phyloP scores from a whole-genome alignment of 2,113 vertebrate species.

The Erinaceus europaeus region DNA sequence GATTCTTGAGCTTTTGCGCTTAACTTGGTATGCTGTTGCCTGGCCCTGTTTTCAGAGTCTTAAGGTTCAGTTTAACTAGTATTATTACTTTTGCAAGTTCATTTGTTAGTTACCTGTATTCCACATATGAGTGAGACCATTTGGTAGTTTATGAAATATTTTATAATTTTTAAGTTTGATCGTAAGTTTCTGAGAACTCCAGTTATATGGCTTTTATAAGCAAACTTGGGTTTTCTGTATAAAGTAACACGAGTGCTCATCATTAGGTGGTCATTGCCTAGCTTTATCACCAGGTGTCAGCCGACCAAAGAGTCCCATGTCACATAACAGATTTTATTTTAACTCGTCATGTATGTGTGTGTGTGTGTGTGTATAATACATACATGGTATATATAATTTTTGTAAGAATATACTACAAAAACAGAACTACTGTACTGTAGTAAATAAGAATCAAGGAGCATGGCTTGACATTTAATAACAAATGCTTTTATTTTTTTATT shows the following conservation, averaged over 20 bases:
- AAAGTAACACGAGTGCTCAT: background rate
- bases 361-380: conserved; percentile 32
- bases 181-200: background rate
- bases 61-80: too few relatives aligned
- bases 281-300: conserved; percentile 39
- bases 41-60: too few relatives aligned
- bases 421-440: background rate
- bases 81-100: too few relatives aligned
- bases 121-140: too few relatives aligned
- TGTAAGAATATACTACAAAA: conserved; percentile 27
- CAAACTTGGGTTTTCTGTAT: conserved; percentile 28
- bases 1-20: too few relatives aligned
- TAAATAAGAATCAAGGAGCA: background rate
- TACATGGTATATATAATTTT: conserved; percentile 33
- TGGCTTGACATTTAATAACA: background rate
- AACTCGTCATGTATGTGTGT: conserved; percentile 2
- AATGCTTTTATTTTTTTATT: conserved; percentile 49
- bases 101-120: too few relatives aligned
- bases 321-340: background rate
- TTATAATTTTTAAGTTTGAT: conserved; percentile 34
- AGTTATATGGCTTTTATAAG: conserved; percentile 2
- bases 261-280: background rate
- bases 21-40: too few relatives aligned
- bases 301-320: background rate
- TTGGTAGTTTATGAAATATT: conserved; percentile 32